Evolutionary conservation across 2,113 vertebrate species (phyloP), one percentile per base, ranked within the genome.

Genomic region (Notothenia rossii): DNA sequence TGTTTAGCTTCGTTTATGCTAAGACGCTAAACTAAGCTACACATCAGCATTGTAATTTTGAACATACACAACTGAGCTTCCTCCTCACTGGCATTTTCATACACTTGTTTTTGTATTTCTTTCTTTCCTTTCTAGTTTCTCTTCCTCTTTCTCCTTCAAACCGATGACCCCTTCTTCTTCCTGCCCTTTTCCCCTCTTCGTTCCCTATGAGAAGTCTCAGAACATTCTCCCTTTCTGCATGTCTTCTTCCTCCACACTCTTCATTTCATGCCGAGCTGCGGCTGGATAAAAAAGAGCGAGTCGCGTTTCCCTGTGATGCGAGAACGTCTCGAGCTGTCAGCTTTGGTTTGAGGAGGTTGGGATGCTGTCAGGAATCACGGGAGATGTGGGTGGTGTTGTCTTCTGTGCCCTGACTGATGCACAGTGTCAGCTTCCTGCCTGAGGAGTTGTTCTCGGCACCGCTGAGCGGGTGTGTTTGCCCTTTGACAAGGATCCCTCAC

Each of bases 341-440:
- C 2, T 86, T 81, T 73, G 10, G 71, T 90, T 86, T 18, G 79
- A 72, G 61, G 75, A 67, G 59, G 67, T 25, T 40, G 65, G 56
- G 77, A 33, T 58, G 77, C 69, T 72, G 71, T 81, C 65, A 53
- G 83, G 77, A 68, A 40, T 62, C 76, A 43, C 50, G 22, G 73
- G 72, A 43, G 67, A 72, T 33, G 74, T 83, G 78, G 66, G 79
- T 15, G 81, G 33, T 60, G 83, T 64, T 15, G 71, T 86, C 81
- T 75, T 81, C 48, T 10, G 13, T 2, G 0, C 40, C 40, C 79
- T 86, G 85, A 88, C 78, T 87, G 89, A 90, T 88, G 80, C 56
- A 25, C 62, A 59, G 62, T 88, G 91, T 90, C 89, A 80, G 81
- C 80, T 73, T 79, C n/a, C 56, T 17, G 75, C 75, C 73, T 43